Conservation (phyloP, 1,140 invertebrate genomes). For the Cyphomyrmex costatus region DNA sequence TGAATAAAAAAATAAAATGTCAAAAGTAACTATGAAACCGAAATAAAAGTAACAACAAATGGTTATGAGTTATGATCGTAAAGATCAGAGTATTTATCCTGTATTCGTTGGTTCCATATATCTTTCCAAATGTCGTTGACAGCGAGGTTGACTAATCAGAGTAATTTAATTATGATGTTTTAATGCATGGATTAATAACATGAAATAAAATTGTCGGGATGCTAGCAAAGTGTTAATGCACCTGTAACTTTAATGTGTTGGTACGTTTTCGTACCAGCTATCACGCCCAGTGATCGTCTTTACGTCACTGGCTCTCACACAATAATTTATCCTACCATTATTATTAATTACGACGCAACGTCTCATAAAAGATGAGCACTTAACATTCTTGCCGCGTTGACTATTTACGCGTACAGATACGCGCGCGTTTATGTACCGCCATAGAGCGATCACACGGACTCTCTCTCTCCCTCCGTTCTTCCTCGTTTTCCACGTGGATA, state of each 20-base stretch:
- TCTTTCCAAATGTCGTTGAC: too few species aligned
- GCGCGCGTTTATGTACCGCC: constrained; percentile 40
- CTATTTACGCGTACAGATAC: constrained; percentile 49
- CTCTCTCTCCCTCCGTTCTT: constrained; percentile 26
- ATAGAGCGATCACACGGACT: constrained; percentile 42
- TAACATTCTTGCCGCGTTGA: constrained; percentile 55
- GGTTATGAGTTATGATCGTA: too few species aligned
- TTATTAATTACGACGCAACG: constrained; percentile 63
- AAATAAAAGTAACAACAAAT: too few species aligned
- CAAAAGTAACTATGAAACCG: too few species aligned
- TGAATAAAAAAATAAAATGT: too few species aligned
- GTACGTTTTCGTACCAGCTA: not conserved
- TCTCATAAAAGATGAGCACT: constrained; percentile 46
- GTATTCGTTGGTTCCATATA: too few species aligned
- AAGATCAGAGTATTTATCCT: too few species aligned
- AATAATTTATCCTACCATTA: constrained; percentile 56
- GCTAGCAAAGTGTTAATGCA: not conserved
- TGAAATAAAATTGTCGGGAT: not conserved
- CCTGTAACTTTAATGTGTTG: constrained; percentile 35
- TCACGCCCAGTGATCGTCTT: constrained; percentile 11
- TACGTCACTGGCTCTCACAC: constrained; percentile 1
- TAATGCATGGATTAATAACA: not conserved
- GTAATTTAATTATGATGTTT: not conserved
- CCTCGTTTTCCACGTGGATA: constrained; percentile 74
- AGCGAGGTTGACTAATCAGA: too few species aligned